phyloP scores from a whole-genome alignment of 2,888 invertebrate genomes.

The Crematogaster levior region DNA sequence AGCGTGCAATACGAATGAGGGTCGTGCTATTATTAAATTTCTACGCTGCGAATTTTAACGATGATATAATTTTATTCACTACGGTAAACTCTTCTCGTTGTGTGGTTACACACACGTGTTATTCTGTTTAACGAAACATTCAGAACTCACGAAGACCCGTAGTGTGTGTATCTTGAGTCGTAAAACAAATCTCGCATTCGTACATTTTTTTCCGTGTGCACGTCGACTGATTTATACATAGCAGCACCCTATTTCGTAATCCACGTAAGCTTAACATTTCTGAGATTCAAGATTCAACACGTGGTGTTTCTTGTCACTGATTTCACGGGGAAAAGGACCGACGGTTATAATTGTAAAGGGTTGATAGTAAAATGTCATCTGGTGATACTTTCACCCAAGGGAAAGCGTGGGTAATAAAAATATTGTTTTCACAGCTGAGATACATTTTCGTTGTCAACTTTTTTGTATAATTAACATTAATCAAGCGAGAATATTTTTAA shows the following conservation, averaged over 20 bases:
- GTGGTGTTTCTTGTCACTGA: slow-evolving; percentile 49
- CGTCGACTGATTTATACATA: slow-evolving; percentile 72
- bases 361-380: slow-evolving; percentile 31
- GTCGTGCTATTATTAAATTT: slow-evolving; percentile 29
- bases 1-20: slow-evolving; percentile 31
- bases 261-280: slow-evolving; percentile 63
- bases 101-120: slow-evolving; percentile 58
- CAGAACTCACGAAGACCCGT: slow-evolving; percentile 25
- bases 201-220: slow-evolving; percentile 46
- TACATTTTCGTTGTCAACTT: neutral
- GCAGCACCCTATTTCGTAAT: slow-evolving; percentile 58
- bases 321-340: slow-evolving; percentile 28
- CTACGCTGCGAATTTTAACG: neutral
- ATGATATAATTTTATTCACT: slow-evolving; percentile 12
- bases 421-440: slow-evolving; percentile 38
- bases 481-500: neutral
- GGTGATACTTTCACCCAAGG: slow-evolving; percentile 11
- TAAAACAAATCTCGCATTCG: slow-evolving; percentile 66
- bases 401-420: neutral
- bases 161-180: slow-evolving; percentile 38
- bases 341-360: slow-evolving; percentile 6
- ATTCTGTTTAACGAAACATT: slow-evolving; percentile 59
- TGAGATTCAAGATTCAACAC: slow-evolving; percentile 53
- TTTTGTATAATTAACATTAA: neutral
- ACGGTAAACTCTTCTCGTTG: neutral